These are phyloP conservation scores for Sprattus sprattus DNA, from an alignment of 2,113 vertebrate species.

Conservation along the genomic window DNA sequence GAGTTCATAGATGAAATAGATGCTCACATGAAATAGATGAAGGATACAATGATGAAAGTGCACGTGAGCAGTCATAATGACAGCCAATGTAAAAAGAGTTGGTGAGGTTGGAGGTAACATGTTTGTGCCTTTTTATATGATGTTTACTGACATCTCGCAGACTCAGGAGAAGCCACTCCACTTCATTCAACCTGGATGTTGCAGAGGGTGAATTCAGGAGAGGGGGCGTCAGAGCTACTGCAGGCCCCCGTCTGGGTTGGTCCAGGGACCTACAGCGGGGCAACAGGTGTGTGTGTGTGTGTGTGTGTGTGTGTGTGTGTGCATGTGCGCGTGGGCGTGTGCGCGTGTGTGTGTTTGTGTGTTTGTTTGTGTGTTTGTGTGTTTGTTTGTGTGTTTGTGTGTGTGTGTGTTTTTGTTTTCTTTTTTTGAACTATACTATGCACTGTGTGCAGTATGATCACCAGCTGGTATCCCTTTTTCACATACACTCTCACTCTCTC, in stretches of 20 bases:
- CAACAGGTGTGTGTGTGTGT: slow-evolving; percentile 70
- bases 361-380: background rate
- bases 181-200: slow-evolving; percentile 85
- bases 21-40: background rate
- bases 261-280: slow-evolving; percentile 82
- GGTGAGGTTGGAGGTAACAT: background rate
- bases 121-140: background rate
- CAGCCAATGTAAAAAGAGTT: background rate
- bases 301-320: background rate
- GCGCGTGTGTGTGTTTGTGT: background rate
- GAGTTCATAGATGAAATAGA: background rate
- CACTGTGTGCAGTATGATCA: background rate
- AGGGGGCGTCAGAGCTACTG: slow-evolving; percentile 91
- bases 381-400: background rate
- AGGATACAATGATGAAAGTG: background rate
- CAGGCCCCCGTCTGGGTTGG: slow-evolving; percentile 91
- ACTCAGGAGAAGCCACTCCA: slow-evolving; percentile 91
- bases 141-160: slow-evolving; percentile 56
- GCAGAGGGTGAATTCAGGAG: slow-evolving; percentile 85
- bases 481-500: too few species aligned
- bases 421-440: background rate
- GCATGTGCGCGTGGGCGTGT: too few species aligned
- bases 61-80: background rate
- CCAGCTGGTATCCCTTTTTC: background rate
- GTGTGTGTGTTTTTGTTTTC: background rate